phyloP scores from a whole-genome alignment of 2,113 vertebrate genomes.

The Platichthys flesus region DNA sequence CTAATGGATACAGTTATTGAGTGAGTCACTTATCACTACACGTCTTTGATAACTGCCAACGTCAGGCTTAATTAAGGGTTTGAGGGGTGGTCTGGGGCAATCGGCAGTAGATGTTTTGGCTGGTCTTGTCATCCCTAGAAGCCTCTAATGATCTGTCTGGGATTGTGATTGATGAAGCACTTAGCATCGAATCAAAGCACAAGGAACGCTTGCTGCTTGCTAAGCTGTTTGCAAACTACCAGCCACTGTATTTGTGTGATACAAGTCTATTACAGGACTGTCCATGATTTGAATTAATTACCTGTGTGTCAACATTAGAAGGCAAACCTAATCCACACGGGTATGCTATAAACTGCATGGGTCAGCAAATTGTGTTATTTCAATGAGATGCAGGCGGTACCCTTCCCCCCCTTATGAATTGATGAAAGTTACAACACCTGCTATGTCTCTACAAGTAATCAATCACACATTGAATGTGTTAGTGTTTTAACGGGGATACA shows the following conservation, averaged over 20 bases:
- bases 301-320: conserved; percentile 51
- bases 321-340: conserved; percentile 35
- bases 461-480: conserved; percentile 10
- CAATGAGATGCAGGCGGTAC: conserved; percentile 8
- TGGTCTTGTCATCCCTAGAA: conserved; percentile 74
- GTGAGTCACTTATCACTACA: conserved; percentile 68
- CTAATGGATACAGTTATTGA: conserved; percentile 61
- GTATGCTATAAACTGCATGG: conserved; percentile 29
- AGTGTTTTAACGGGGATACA: conserved; percentile 16
- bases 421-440: conserved; percentile 12
- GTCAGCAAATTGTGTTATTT: conserved; percentile 11
- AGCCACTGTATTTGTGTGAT: conserved; percentile 55
- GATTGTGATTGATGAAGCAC: conserved; percentile 80
- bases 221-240: conserved; percentile 73
- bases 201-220: conserved; percentile 62
- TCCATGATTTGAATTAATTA: conserved; percentile 74
- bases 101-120: conserved; percentile 71
- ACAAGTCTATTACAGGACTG: conserved; percentile 71
- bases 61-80: conserved; percentile 71
- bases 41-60: conserved; percentile 71
- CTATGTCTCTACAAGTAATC: conserved; percentile 5
- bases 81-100: conserved; percentile 67
- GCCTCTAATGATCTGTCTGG: conserved; percentile 76
- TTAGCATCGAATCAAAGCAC: conserved; percentile 74
- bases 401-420: not conserved